These are phyloP conservation scores for Ibidorhyncha struthersii DNA, from an alignment of 2,113 vertebrate genomes.

Conservation along the genomic window DNA sequence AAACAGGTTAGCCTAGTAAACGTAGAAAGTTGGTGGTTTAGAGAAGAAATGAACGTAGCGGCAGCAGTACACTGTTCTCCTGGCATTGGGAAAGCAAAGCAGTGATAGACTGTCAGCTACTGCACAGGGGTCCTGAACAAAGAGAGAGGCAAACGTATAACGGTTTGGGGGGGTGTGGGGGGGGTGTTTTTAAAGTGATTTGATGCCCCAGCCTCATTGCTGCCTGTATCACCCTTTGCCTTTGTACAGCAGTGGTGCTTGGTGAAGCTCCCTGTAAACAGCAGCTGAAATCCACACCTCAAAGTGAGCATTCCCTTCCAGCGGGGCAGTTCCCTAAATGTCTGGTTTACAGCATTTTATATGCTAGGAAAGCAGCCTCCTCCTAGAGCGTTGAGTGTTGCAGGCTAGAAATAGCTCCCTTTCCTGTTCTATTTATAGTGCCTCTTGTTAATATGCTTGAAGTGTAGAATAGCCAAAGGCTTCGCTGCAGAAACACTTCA, in stretches of 20 bases:
- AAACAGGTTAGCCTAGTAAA: not conserved
- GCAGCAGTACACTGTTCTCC: not conserved
- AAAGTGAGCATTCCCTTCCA: not conserved
- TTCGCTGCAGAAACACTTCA: not conserved
- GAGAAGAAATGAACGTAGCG: not conserved
- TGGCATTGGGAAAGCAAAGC: rapidly evolving
- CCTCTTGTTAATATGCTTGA: not conserved
- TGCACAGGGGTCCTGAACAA: not conserved
- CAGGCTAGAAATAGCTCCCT: not conserved
- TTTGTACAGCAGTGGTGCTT: not conserved
- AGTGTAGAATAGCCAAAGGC: not conserved
- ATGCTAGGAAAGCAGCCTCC: not conserved
- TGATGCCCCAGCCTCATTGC: rapidly evolving
- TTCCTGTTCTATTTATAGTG: not conserved
- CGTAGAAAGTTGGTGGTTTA: not conserved
- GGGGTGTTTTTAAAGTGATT: not conserved
- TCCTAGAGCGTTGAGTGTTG: not conserved
- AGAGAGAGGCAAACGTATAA: too few species aligned
- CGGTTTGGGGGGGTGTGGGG: not conserved
- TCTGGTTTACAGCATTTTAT: not conserved
- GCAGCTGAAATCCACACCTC: not conserved
- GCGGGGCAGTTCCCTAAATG: not conserved
- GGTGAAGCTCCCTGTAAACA: not conserved
- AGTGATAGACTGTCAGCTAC: not conserved
- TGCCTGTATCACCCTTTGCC: not conserved